Conservation (phyloP, 2,888 invertebrate genomes). For the Cryptocheilus praepositus region DNA sequence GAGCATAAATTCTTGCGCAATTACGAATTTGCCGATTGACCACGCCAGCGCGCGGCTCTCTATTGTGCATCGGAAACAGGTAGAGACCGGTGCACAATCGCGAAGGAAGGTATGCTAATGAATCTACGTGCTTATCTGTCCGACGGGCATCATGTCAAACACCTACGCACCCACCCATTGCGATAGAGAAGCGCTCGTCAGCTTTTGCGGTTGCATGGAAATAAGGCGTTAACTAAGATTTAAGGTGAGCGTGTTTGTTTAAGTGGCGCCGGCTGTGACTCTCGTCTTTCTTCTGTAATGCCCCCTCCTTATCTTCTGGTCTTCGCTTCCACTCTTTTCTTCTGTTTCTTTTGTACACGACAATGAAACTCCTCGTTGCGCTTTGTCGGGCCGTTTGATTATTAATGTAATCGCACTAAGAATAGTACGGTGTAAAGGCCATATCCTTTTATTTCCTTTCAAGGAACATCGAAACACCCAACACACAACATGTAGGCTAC, state of each 20-base stretch:
- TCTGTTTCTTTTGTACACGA: constrained; percentile 1
- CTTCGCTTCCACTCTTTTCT: constrained; percentile 7
- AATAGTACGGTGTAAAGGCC: no score
- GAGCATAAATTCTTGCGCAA: not conserved
- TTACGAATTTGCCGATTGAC: no score
- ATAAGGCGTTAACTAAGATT: constrained; percentile 66
- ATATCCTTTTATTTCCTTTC: no score
- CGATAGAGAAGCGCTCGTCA: constrained; percentile 47
- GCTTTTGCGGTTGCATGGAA: constrained; percentile 67
- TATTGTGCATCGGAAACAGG: no score
- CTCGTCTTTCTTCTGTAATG: constrained; percentile 32
- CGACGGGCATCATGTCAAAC: constrained; percentile 27
- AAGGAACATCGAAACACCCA: no score
- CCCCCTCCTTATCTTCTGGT: constrained; percentile 10
- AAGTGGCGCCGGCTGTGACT: constrained; percentile 57
- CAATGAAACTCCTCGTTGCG: constrained; percentile 16
- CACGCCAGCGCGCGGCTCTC: no score
- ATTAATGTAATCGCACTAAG: not conserved
- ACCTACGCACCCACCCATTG: constrained; percentile 42
- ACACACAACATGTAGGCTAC: no score
- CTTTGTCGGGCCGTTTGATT: constrained; percentile 1
- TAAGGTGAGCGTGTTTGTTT: constrained; percentile 58
- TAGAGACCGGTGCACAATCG: no score
- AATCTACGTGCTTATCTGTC: constrained; percentile 45
- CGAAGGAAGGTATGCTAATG: constrained; percentile 12